Evolutionary conservation across 2,888 invertebrate species (phyloP), one percentile per base, ranked within the genome.

Genomic region (Apoderus coryli): DNA sequence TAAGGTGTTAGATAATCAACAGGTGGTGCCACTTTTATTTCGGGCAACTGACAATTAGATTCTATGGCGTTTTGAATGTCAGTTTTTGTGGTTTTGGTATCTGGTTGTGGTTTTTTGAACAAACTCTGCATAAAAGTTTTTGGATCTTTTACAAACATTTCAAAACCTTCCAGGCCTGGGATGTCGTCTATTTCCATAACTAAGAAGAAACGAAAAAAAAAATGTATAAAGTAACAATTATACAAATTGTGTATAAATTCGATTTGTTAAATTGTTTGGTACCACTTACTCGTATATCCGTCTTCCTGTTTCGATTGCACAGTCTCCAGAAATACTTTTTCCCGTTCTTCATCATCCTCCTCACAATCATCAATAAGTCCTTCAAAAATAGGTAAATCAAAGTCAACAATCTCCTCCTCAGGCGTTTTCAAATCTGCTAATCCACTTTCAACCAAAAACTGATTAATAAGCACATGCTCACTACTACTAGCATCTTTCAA

Each of bases 371-470:
- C 39, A 2, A 32, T 32, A 4, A 38, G 39, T n/a, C 27, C 19
- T 6, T 33, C 22, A 15, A 31, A 34, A 2, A 14, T 12, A 10
- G 40, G 39, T 27, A 48, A 34, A 13, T 46, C 43, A 33, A 47
- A 46, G 37, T 45, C 41, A 3, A 29, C 32, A 14, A 47, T 34
- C 11, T 29, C 29, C 29, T 48, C 45, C 4, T 42, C 40, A n/a
- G n/a, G n/a, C n/a, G n/a, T n/a, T n/a, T n/a, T n/a, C n/a, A n/a
- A n/a, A n/a, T n/a, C n/a, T 4, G 65, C 70, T 31, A 65, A 53
- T 41, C 66, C 65, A 3, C 59, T 50, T 29, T 67, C 63, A 3
- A 69, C 45, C 46, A 71, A 50, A 22, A 58, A 39, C 34, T 59
- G 49, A 41, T 69, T 69, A n/a, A 69, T 53, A 3, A 65, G 38